Base-by-base conservation (phyloP, 2,113 vertebrate species). In the Illadopsis cleaveri region DNA sequence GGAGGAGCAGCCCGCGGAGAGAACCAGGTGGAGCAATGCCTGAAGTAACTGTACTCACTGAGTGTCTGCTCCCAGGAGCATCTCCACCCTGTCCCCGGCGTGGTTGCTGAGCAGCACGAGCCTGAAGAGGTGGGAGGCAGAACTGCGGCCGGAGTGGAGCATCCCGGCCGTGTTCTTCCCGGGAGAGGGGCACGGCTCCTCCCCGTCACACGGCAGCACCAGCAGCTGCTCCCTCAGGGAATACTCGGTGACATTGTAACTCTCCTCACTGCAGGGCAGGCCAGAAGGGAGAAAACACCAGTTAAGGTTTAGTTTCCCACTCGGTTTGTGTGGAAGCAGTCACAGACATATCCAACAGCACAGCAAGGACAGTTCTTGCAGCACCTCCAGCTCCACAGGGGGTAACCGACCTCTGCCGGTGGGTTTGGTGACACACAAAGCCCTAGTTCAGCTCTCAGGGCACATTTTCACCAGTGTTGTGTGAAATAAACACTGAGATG, bases 191-290 rank as follows among this genome's bases (percentile, higher is more conserved):
- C 95, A 94, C 12, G 97, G 92, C 28, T 99, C 98, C 82, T 99
- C 98, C 0, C 80, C 89, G 42, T 98, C 99, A 51, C 98, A 97
- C 2, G 95, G 96, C 6, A 98, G 98, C 73, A 99, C 99, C 97
- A 97, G 95, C 76, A 99, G 99, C 95, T 99, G 98, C 44, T 99
- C 98, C 91, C 99, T 94, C 80, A 99, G 95, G 3, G 99, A 98
- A 50, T 99, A 99, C 78, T 99, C 99, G 1, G 98, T 99, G 75
- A 99, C 99, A 0, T 98, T 98, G 96, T 99, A 99, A 13, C 98
- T 99, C 91, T 99, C 99, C 56, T 99, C 99, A 30, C 99, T 99
- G 93, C 28, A 53, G 73, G 35, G 62, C 60, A 77, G 6, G 47
- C 5, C 18, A 9, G 42, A 56, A 17, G 37, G 33, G 45, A 45